Conservation (phyloP, 2,888 invertebrate genomes). For the Keiferia lycopersicella region DNA sequence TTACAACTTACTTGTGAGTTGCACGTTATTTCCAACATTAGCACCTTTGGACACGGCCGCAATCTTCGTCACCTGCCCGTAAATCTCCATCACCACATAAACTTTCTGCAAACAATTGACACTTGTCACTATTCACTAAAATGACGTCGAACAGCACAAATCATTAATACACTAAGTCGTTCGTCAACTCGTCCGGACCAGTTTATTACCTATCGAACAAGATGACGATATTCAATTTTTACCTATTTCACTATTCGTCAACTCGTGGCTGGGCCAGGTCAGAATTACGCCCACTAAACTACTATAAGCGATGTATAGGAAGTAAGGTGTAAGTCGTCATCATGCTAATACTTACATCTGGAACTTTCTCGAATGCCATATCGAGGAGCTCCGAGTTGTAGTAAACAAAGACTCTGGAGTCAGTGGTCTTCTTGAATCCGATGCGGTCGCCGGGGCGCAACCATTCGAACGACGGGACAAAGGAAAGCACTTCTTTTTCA, state of each 20-base stretch:
- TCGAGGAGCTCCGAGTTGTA: constrained; percentile 92
- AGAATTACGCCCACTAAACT: no score
- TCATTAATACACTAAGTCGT: no score
- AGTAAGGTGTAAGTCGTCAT: no score
- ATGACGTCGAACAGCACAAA: no score
- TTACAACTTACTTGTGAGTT: constrained; percentile 42
- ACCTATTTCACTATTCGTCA: no score
- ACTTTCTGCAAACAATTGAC: constrained; percentile 81
- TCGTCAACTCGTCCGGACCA: no score
- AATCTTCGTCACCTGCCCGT: constrained; percentile 89
- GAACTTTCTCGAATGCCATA: constrained; percentile 87
- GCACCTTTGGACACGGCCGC: constrained; percentile 83
- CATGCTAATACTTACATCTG: constrained; percentile 82
- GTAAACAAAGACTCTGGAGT: constrained; percentile 86
- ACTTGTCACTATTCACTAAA: no score
- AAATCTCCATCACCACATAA: constrained; percentile 91
- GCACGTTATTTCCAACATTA: constrained; percentile 46
- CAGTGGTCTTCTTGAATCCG: constrained; percentile 87
- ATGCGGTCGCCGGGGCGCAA: constrained; percentile 89
- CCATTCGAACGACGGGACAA: constrained; percentile 87
- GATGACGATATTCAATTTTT: no score
- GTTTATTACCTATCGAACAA: no score
- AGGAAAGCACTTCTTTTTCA: constrained; percentile 50
- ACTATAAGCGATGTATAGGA: no score
- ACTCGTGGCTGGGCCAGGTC: no score